phyloP scores from a whole-genome alignment of 1,140 invertebrate genomes.

The Eciton burchellii region DNA sequence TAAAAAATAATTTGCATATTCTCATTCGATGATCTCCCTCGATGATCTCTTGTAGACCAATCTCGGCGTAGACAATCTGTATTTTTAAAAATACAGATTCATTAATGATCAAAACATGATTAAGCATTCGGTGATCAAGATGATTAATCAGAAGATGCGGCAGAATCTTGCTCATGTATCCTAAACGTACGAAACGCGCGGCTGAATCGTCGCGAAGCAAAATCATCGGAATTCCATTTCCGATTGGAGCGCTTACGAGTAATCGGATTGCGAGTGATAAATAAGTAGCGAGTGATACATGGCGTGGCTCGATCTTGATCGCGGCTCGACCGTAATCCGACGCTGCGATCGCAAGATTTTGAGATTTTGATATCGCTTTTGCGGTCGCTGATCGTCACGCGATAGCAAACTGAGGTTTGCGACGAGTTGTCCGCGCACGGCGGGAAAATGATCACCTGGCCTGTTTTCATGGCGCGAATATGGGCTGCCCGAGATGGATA shows the following conservation, averaged over 20 bases:
- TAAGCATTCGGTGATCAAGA: too few relatives aligned
- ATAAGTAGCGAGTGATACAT: constrained; percentile 17
- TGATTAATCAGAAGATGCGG: neutral
- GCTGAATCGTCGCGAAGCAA: neutral
- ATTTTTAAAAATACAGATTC: too few relatives aligned
- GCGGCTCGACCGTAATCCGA: constrained; percentile 71
- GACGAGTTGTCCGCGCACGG: constrained; percentile 46
- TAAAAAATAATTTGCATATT: too few relatives aligned
- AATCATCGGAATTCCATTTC: neutral
- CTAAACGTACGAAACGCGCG: neutral
- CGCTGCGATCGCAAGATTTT: constrained; percentile 72
- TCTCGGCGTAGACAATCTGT: too few relatives aligned
- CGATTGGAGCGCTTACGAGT: neutral
- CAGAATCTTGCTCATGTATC: neutral
- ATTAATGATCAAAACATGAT: too few relatives aligned
- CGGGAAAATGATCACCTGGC: constrained; percentile 12
- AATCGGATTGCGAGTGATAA: constrained; percentile 9
- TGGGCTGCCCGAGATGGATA: constrained; percentile 5
- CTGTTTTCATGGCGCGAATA: neutral
- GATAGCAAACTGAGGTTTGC: constrained; percentile 81
- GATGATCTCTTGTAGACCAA: too few relatives aligned
- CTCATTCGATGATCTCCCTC: too few relatives aligned
- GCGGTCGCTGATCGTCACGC: constrained; percentile 77
- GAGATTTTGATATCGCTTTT: constrained; percentile 76
- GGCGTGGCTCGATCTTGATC: constrained; percentile 16